Evolutionary conservation across 2,888 invertebrate species (phyloP).

Genomic region (Fragum whitleyi): DNA sequence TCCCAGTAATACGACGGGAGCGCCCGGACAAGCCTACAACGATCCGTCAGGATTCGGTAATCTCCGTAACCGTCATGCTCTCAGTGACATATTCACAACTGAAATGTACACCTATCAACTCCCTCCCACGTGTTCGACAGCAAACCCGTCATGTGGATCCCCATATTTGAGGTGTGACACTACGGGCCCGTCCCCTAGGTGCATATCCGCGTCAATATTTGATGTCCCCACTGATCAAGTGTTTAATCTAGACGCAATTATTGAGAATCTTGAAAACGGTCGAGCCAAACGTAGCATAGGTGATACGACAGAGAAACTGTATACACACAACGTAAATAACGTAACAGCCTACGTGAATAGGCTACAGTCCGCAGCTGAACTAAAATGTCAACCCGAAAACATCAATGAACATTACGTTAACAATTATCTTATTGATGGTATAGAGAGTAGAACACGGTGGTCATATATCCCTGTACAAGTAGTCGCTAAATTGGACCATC

Average conservation of each 20-base stretch:
- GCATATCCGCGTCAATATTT: slow-evolving; percentile 62
- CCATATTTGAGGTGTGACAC: slow-evolving; percentile 69
- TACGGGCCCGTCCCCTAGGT: slow-evolving; percentile 47
- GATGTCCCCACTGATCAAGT: slow-evolving; percentile 54
- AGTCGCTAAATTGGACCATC: slow-evolving; percentile 8
- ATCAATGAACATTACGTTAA: slow-evolving; percentile 58
- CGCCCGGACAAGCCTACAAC: slow-evolving; percentile 64
- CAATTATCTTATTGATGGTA: slow-evolving; percentile 63
- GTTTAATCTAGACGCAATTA: slow-evolving; percentile 42
- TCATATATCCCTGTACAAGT: slow-evolving; percentile 67
- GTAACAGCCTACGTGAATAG: slow-evolving; percentile 37
- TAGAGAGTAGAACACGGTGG: slow-evolving; percentile 61
- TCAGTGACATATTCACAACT: slow-evolving; percentile 69
- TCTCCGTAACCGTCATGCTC: slow-evolving; percentile 70
- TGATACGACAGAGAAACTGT: neutral
- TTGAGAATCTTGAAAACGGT: slow-evolving; percentile 3
- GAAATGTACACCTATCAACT: slow-evolving; percentile 75
- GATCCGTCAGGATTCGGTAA: slow-evolving; percentile 74
- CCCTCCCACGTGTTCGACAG: slow-evolving; percentile 70
- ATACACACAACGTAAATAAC: slow-evolving; percentile 33
- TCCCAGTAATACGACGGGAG: slow-evolving; percentile 65
- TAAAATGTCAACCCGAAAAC: slow-evolving; percentile 58
- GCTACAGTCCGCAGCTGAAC: slow-evolving; percentile 42
- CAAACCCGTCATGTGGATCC: slow-evolving; percentile 72
- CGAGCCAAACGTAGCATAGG: neutral